These are phyloP conservation scores for Pituophis catenifer DNA, from an alignment of 2,113 vertebrate species.

Conservation along the genomic window DNA sequence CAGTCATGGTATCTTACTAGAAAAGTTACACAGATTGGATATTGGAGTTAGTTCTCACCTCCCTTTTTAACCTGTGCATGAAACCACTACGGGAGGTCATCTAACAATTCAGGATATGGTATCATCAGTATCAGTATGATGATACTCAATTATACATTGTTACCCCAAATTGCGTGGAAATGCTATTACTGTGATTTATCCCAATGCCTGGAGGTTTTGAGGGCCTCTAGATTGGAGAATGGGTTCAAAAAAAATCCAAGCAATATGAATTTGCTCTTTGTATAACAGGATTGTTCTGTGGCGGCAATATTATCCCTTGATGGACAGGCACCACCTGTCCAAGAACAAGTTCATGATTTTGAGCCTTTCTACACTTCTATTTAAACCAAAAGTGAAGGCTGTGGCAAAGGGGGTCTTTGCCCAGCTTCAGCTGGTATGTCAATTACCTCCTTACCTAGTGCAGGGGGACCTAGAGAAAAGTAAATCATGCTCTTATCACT, in stretches of 20 bases:
- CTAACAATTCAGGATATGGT: neutral
- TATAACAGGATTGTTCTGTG: neutral
- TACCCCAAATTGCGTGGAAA: neutral
- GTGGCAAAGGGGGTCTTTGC: neutral
- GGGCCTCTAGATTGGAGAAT: neutral
- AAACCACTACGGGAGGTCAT: neutral
- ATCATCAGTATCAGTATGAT: neutral
- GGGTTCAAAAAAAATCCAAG: neutral
- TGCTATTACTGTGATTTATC: neutral
- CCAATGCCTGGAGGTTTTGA: neutral
- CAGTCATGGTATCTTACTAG: neutral
- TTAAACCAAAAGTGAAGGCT: neutral
- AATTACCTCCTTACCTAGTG: neutral
- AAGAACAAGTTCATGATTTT: neutral
- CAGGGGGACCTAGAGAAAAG: neutral
- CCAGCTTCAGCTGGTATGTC: neutral
- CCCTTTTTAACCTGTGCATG: neutral
- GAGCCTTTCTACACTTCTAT: neutral
- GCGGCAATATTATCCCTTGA: neutral
- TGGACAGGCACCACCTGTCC: neutral
- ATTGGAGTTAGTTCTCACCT: neutral
- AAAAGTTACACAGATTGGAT: neutral
- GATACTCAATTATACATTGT: neutral
- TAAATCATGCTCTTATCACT: neutral
- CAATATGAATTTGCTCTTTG: neutral